These are phyloP conservation scores for Rotaria magnacalcarata DNA, from an alignment of 2,888 invertebrate species.

Conservation along the genomic window DNA sequence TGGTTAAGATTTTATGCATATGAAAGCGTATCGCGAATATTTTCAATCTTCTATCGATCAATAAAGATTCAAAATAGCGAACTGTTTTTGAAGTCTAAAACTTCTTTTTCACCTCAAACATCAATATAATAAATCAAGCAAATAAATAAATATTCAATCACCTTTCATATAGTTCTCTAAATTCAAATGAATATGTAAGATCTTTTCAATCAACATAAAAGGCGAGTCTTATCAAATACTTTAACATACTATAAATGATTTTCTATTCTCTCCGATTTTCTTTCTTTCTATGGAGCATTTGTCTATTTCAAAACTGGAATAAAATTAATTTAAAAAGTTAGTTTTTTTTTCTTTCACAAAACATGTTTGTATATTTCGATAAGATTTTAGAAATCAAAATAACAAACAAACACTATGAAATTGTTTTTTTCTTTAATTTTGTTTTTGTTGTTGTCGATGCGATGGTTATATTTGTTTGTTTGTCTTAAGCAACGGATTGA, in stretches of 20 bases:
- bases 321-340: not conserved
- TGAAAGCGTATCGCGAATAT: no score
- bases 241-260: not conserved
- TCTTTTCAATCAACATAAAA: no score
- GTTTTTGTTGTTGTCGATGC: not conserved
- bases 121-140: not conserved
- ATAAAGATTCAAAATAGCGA: no score
- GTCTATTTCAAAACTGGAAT: not conserved
- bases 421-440: not conserved
- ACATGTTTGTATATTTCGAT: not conserved
- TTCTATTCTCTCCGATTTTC: not conserved
- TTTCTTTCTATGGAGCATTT: not conserved
- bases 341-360: not conserved
- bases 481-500: constrained; percentile 70
- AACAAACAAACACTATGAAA: not conserved
- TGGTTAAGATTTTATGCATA: no score
- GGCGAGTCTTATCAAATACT: no score
- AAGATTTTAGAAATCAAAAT: not conserved
- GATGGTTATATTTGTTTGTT: not conserved
- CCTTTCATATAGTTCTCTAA: not conserved
- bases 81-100: not conserved
- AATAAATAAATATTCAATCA: not conserved
- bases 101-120: not conserved
- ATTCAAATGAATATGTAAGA: not conserved
- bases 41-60: no score